Conservation (phyloP, 2,888 invertebrate genomes). For the Endotricha flammealis region DNA sequence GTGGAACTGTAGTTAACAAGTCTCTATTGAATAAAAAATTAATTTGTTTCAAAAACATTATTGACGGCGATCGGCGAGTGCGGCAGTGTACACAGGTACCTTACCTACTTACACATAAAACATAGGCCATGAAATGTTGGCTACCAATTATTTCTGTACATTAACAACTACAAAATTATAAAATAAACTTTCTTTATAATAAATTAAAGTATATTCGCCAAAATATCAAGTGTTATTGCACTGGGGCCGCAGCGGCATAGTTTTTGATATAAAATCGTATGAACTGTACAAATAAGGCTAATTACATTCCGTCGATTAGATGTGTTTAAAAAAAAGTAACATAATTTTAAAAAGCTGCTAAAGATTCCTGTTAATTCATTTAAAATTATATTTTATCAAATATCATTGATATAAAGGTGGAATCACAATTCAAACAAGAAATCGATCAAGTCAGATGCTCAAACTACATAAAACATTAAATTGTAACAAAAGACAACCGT, state of each 20-base stretch:
- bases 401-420: too few relatives aligned
- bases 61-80: conserved; percentile 74
- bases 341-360: too few relatives aligned
- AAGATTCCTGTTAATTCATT: too few relatives aligned
- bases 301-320: too few relatives aligned
- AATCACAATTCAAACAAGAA: too few relatives aligned
- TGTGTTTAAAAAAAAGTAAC: too few relatives aligned
- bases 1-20: conserved; percentile 73
- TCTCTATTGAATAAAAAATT: conserved; percentile 70
- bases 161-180: conserved; percentile 40
- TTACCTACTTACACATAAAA: conserved; percentile 44
- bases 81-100: conserved; percentile 59
- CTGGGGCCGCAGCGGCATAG: conserved; percentile 55
- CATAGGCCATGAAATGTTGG: conserved; percentile 71
- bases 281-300: conserved; percentile 41
- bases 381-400: too few relatives aligned
- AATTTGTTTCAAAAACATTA: conserved; percentile 36
- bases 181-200: conserved; percentile 41
- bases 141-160: conserved; percentile 70
- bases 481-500: too few relatives aligned
- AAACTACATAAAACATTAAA: too few relatives aligned
- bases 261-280: conserved; percentile 24
- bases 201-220: conserved; percentile 52
- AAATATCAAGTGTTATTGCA: conserved; percentile 68
- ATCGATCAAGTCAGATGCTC: too few relatives aligned